Conservation (phyloP, 2,888 invertebrate species). For the Myopa testacea region DNA sequence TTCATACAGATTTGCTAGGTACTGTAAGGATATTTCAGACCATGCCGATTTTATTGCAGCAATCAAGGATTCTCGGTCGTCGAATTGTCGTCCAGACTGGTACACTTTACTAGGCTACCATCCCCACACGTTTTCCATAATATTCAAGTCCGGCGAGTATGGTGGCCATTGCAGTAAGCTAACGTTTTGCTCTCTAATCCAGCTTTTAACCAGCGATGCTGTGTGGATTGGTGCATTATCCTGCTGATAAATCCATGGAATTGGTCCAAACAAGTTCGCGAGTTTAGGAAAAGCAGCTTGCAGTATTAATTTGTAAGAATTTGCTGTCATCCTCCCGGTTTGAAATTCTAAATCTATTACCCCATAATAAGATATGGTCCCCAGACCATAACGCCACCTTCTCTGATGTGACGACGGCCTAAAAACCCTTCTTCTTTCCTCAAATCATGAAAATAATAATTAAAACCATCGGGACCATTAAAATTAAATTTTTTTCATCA, state of each 20-base stretch:
- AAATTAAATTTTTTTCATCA: too few relatives aligned
- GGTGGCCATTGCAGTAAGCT: slow-evolving; percentile 3
- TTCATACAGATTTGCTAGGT: not conserved
- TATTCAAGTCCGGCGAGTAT: slow-evolving; percentile 2
- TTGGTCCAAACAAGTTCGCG: not conserved
- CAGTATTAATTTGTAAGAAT: not conserved
- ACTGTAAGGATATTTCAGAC: not conserved
- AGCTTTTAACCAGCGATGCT: not conserved
- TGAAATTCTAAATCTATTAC: not conserved
- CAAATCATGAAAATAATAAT: not conserved
- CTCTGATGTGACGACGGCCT: not conserved
- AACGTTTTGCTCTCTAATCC: not conserved
- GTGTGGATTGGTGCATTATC: not conserved
- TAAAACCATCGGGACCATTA: too few relatives aligned
- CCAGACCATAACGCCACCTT: not conserved
- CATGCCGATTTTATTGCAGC: not conserved
- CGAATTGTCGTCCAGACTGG: not conserved
- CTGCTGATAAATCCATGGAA: not conserved
- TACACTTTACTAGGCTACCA: not conserved
- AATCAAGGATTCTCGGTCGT: not conserved
- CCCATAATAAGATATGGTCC: not conserved
- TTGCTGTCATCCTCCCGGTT: not conserved
- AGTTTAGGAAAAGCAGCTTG: not conserved
- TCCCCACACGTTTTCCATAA: not conserved
- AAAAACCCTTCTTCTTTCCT: not conserved